Conservation (phyloP, 1,140 invertebrate species). For the Latrodectus geometricus region DNA sequence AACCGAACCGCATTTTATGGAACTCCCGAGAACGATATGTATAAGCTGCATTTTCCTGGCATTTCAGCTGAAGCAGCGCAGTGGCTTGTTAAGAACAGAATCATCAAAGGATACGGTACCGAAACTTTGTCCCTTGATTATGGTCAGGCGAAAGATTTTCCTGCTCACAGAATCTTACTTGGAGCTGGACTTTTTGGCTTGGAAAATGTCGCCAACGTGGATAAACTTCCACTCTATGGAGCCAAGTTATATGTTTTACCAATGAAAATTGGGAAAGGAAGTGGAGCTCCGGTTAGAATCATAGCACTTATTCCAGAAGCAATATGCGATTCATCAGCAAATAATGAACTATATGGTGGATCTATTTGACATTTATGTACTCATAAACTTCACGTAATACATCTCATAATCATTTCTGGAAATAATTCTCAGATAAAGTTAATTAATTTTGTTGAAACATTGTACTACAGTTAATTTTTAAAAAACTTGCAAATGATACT, state of each 20-base stretch:
- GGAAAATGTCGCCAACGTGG: conserved; percentile 64
- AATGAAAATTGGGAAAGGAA: conserved; percentile 65
- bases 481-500: no score
- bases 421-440: no score
- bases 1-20: conserved; percentile 64
- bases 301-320: conserved; percentile 55
- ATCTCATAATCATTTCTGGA: no score
- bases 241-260: conserved; percentile 63
- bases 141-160: conserved; percentile 69
- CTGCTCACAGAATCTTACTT: conserved; percentile 12
- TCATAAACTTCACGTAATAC: no score
- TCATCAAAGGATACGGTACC: conserved; percentile 75
- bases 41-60: conserved; percentile 68
- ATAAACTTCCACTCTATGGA: conserved; percentile 60
- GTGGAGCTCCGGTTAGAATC: conserved; percentile 63
- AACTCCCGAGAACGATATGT: conserved; percentile 41
- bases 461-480: no score
- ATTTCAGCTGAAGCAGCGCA: conserved; percentile 73
- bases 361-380: no score
- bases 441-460: no score
- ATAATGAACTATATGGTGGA: neutral
- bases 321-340: neutral
- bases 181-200: conserved; percentile 22
- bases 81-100: conserved; percentile 73
- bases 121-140: conserved; percentile 76